Evolutionary conservation across 2,797 vertebrate species (phyloP), one percentile per base, ranked within the genome.

Genomic region (Dendrocincla tyrannina): DNA sequence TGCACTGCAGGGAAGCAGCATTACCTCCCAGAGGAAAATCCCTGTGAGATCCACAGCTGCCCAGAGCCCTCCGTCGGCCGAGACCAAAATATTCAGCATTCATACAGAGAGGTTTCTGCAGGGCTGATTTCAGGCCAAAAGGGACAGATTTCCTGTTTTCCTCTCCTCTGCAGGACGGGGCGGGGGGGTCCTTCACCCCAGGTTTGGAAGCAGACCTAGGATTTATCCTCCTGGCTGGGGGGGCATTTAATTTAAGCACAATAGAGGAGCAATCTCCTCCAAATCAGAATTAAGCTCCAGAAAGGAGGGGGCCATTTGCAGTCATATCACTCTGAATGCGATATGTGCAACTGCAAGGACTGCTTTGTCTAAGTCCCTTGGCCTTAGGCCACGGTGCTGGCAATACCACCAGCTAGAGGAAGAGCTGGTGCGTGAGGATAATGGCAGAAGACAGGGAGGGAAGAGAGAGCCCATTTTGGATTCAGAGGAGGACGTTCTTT

Each of bases 341-440:
- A 94, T 95, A 95, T 96, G 95, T 96, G 95, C 91, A 89, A 96
- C 95, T 96, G 96, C 96, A 95, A 96, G 95, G 94, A 95, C 97
- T 97, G 97, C 98, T 98, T 98, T 98, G 98, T 98, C 97, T 98
- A 96, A 98, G 96, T 98, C 97, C 94, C 85, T 97, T 96, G 97
- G 98, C 97, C 98, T 97, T 93, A 96, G 97, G 98, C 97, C 97
- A 97, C 87, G 96, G 97, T 94, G 97, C 98, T 97, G 98, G 98
- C 98, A 98, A 96, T 95, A 96, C 97, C 95, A 93, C 59, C 62
- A 96, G 96, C 94, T 89, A 97, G 97, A 97, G 97, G 98, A 97
- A 97, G 97, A 97, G 96, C 97, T 96, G 97, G 96, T 97, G 96
- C 86, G 96, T 95, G 97, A 97, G 97, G 97, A 97, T 96, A 97